These are phyloP conservation scores for Agrotis ipsilon DNA, from an alignment of 2,888 invertebrate genomes.

Conservation along the genomic window DNA sequence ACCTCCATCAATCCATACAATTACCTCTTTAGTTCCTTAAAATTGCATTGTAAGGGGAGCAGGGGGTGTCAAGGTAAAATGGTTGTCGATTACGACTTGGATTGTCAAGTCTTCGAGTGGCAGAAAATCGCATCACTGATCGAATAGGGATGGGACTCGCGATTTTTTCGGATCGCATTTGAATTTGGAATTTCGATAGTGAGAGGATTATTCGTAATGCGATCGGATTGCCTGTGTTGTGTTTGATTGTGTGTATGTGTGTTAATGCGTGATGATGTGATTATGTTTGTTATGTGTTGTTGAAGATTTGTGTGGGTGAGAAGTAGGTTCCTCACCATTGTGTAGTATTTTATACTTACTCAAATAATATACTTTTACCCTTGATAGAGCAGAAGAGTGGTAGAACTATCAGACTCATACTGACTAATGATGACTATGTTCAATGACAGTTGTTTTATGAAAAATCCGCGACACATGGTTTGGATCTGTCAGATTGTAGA, in stretches of 20 bases:
- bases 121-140: slow-evolving; percentile 85
- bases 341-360: background rate
- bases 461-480: too few relatives aligned
- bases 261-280: slow-evolving; percentile 27
- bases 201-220: slow-evolving; percentile 63
- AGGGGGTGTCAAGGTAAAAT: slow-evolving; percentile 45
- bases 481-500: too few relatives aligned
- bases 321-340: background rate
- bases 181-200: slow-evolving; percentile 69
- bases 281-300: slow-evolving; percentile 26
- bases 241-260: slow-evolving; percentile 24
- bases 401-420: too few relatives aligned
- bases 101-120: slow-evolving; percentile 83
- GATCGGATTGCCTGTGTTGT: slow-evolving; percentile 50
- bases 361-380: too few relatives aligned
- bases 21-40: slow-evolving; percentile 21
- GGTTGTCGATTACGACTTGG: slow-evolving; percentile 74
- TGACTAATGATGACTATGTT: too few relatives aligned
- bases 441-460: too few relatives aligned
- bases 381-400: too few relatives aligned
- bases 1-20: slow-evolving; percentile 11
- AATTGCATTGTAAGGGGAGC: slow-evolving; percentile 12
- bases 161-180: slow-evolving; percentile 65
- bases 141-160: slow-evolving; percentile 62
- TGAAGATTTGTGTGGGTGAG: background rate